Conservation (phyloP, 2,113 vertebrate genomes). For the Lates calcarifer region DNA sequence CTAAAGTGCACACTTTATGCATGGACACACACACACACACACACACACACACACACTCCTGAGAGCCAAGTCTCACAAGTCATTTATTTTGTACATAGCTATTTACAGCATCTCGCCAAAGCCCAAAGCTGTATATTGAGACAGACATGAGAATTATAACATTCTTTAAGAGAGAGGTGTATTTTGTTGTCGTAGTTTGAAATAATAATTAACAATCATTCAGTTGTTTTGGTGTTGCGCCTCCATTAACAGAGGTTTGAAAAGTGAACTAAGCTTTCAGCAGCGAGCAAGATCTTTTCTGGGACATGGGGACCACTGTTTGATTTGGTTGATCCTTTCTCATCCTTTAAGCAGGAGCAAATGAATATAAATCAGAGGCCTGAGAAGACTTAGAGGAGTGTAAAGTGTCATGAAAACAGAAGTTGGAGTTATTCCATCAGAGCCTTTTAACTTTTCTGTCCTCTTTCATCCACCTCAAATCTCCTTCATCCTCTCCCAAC, state of each 20-base stretch:
- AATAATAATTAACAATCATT: constrained; percentile 33
- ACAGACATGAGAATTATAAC: constrained; percentile 1
- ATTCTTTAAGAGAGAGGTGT: constrained; percentile 18
- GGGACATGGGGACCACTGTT: constrained; percentile 15
- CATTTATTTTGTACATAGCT: constrained; percentile 40
- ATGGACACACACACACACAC: constrained; percentile 19
- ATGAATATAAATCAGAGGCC: constrained; percentile 48
- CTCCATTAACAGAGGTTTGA: constrained; percentile 23
- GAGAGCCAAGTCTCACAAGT: constrained; percentile 24
- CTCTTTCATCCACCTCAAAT: neutral
- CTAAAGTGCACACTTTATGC: constrained; percentile 1
- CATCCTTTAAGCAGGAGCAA: constrained; percentile 44
- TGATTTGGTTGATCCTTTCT: constrained; percentile 45
- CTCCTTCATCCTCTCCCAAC: neutral
- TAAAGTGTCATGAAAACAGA: constrained; percentile 34
- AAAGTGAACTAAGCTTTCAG: constrained; percentile 9
- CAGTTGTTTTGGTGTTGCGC: neutral
- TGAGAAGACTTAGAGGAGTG: constrained; percentile 8
- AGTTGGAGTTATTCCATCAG: constrained; percentile 31
- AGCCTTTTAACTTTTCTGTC: constrained; percentile 26
- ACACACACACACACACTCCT: constrained; percentile 16
- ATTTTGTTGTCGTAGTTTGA: constrained; percentile 31
- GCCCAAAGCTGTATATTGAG: constrained; percentile 43
- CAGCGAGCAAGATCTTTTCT: neutral
- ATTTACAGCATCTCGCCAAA: constrained; percentile 48